These are phyloP conservation scores for Cydia strobilella DNA, from an alignment of 1,140 invertebrate genomes.

Conservation along the genomic window DNA sequence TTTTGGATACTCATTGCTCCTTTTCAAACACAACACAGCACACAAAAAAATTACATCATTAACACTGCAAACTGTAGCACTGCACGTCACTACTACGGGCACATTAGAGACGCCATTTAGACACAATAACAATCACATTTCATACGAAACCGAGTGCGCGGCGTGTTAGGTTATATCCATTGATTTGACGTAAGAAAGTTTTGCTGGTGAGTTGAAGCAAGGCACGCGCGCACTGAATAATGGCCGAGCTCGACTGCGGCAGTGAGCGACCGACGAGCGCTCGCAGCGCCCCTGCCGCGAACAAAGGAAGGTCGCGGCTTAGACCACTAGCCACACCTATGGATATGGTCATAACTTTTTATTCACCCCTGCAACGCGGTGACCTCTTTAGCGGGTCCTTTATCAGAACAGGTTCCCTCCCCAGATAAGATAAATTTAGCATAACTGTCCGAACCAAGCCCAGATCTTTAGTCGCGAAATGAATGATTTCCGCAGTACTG, in stretches of 20 bases:
- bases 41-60: constrained; percentile 65
- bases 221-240: constrained; percentile 44
- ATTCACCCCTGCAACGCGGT: constrained; percentile 22
- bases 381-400: constrained; percentile 16
- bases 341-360: constrained; percentile 28
- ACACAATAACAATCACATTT: constrained; percentile 61
- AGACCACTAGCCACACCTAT: constrained; percentile 26
- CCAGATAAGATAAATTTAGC: neutral
- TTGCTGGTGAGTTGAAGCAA: constrained; percentile 42
- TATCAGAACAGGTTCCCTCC: constrained; percentile 18
- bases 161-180: constrained; percentile 78
- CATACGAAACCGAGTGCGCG: constrained; percentile 47
- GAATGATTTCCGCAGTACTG: neutral
- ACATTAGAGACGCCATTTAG: constrained; percentile 38
- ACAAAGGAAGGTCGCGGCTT: constrained; percentile 35
- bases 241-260: constrained; percentile 54
- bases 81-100: constrained; percentile 55
- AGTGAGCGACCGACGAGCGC: constrained; percentile 36
- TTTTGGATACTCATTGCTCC: constrained; percentile 76
- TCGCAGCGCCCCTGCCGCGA: constrained; percentile 35
- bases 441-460: neutral
- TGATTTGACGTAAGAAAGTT: constrained; percentile 78
- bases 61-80: constrained; percentile 39
- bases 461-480: neutral
- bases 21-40: constrained; percentile 49